Percentiles rank a stretch among this genome's conserved stretches.
Conservation (phyloP, 2,797 vertebrate genomes). For the Fistularia tabacaria region DNA sequence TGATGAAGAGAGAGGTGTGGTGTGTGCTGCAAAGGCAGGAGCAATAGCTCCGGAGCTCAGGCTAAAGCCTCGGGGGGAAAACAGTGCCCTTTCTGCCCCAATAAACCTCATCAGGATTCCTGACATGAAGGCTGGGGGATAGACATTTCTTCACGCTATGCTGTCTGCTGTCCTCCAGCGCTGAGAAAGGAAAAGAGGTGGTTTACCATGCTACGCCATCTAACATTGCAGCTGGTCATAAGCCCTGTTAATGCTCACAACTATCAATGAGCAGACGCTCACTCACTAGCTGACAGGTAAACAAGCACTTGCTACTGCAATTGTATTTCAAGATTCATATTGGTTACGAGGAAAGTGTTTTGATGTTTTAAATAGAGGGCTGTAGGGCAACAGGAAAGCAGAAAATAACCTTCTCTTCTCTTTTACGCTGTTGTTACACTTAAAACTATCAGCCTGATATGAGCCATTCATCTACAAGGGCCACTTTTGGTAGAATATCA, state of each 20-base stretch:
- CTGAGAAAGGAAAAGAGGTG: conserved; percentile 56
- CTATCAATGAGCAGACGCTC: conserved; percentile 12
- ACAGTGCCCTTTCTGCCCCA: conserved; percentile 90
- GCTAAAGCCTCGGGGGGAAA: conserved; percentile 71
- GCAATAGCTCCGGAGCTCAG: conserved; percentile 62
- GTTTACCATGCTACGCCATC: conserved; percentile 31
- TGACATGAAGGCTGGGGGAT: conserved; percentile 74
- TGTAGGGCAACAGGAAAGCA: too few relatives aligned
- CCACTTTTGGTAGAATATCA: too few relatives aligned
- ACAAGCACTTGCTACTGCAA: neutral
- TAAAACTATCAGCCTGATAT: too few relatives aligned
- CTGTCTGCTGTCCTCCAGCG: conserved; percentile 81
- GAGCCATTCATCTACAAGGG: too few relatives aligned
- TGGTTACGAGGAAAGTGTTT: too few relatives aligned
- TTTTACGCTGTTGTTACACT: too few relatives aligned
- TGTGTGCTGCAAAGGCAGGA: conserved; percentile 51
- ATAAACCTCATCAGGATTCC: conserved; percentile 85
- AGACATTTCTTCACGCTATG: conserved; percentile 90
- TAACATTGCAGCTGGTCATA: conserved; percentile 15
- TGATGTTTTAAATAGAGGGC: too few relatives aligned
- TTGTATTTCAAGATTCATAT: neutral
- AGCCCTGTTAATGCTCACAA: conserved; percentile 8
- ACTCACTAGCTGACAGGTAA: neutral
- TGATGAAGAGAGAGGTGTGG: conserved; percentile 22
- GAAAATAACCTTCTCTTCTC: too few relatives aligned